Evolutionary conservation across 2,113 vertebrate species (phyloP), one percentile per base, ranked within the genome.

Genomic region (Embiotoca jacksoni): DNA sequence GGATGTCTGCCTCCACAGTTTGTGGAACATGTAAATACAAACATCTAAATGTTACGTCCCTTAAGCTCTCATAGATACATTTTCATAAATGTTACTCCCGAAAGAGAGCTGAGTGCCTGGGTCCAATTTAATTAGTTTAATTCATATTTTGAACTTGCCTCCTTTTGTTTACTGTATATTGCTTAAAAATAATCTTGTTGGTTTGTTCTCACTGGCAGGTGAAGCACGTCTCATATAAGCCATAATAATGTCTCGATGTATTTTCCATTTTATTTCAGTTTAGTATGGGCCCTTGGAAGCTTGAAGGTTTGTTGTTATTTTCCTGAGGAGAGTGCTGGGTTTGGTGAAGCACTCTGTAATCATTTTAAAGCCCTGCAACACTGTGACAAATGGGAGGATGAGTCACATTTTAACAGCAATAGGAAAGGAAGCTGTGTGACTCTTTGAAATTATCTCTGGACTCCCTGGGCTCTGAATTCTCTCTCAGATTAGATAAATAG

Each of bases 341-440:
- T 84, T 80, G 59, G 53, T 60, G 56, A 86, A 77, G 63, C 44
- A 36, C 61, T 72, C 49, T 57, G 56, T 78, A 84, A 87, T 89
- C 44, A 72, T 75, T 90, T 83, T 78, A 67, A 80, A 82, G 58
- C 74, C 65, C 80, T 54, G 54, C 37, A 84, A 88, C 71, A 60
- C 61, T 85, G 71, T 81, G 82, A 86, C 74, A 41, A 86, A 77
- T 73, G 73, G 36, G 0, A 75, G 72, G 77, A 89, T 89, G 85
- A 91, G 71, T 90, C 89, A 82, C 74, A 80, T 85, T 86, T 76
- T 54, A 81, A 61, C 72, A 72, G 81, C 46, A 82, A 54, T 13
- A 79, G 39, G 61, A 74, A 74, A 61, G 60, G 71, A 78, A 86
- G 83, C 84, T 68, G 66, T 64, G 33, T 14, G 14, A 81, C 82